Percentiles rank a stretch among this genome's conserved stretches.
These are phyloP conservation scores for Protobothrops flavoviridis DNA, from an alignment of 2,113 vertebrate species.

Conservation along the genomic window DNA sequence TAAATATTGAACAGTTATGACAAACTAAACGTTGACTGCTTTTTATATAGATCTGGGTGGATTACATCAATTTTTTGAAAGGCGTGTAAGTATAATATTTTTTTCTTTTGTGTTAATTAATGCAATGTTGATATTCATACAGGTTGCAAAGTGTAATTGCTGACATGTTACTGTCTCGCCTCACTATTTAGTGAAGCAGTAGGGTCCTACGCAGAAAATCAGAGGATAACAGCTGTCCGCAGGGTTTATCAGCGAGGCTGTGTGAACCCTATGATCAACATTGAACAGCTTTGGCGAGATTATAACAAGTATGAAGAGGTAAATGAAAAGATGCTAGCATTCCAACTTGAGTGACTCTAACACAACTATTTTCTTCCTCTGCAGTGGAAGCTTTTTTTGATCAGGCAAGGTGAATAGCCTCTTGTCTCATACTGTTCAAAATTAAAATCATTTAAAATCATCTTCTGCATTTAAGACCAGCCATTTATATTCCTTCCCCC, in stretches of 20 bases:
- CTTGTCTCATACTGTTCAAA: neutral
- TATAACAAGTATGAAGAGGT: conserved; percentile 99
- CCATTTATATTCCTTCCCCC: neutral
- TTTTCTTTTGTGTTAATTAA: conserved; percentile 20
- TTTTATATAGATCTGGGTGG: conserved; percentile 94
- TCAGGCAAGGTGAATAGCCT: neutral
- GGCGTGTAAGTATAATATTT: conserved; percentile 89
- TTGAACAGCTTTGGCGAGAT: conserved; percentile 98
- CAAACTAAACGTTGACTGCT: conserved; percentile 47
- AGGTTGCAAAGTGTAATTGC: conserved; percentile 44
- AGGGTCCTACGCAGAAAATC: conserved; percentile 98
- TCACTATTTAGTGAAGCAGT: conserved; percentile 86
- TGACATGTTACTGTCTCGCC: conserved; percentile 55
- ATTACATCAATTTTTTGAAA: conserved; percentile 99
- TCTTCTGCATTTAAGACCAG: neutral
- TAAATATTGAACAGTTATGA: neutral
- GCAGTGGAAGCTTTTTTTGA: neutral
- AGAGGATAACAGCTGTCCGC: conserved; percentile 96
- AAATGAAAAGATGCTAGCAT: conserved; percentile 48
- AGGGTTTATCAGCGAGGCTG: conserved; percentile 98
- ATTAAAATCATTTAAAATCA: neutral
- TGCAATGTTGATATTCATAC: conserved; percentile 47
- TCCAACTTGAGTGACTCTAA: neutral
- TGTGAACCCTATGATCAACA: conserved; percentile 99
- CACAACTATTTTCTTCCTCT: neutral